Base-by-base conservation (phyloP, 2,797 vertebrate genomes). In the Centroberyx gerrardi region DNA sequence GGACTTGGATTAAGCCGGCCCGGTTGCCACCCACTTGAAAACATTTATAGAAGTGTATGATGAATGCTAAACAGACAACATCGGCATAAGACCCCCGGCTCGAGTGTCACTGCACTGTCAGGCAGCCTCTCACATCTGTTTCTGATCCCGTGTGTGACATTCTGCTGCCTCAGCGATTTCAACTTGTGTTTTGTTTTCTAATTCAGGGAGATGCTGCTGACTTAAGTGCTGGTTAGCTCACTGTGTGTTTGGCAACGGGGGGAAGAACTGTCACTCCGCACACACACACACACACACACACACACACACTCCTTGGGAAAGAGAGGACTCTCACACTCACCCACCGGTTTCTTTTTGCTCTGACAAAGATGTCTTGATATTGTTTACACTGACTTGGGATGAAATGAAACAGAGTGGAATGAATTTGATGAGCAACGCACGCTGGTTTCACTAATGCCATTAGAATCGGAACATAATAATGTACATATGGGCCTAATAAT, bases 101-200 rank as follows among this genome's bases (percentile, higher is more conserved):
- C 51, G 46, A 40, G 77, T 76, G 85, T 83, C 84, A 29, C 74
- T 8, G 40, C 0, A 31, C 76, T 72, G 83, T 83, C 73, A 59
- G 68, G 64, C 72, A 74, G 80, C 66, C 61, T 58, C 54, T 76
- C 73, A 64, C 86, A 92, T 90, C 87, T 93, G 92, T 28, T 89
- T 85, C 77, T 80, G 60, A 87, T 92, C 62, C 66, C 62, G 17
- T 1, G 70, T 74, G 78, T 65, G 83, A 90, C 84, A 80, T 88
- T 90, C 80, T 87, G 92, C 91, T 85, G 81, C 64, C 48, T 94
- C 90, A 93, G 92, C 88, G 12, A 67, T 86, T 88, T 86, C 27
- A 4, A 33, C 27, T 77, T 69, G 71, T 87, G 80, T 90, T 90
- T 90, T 86, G 89, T 85, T 90, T 93, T 87, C 75, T 89, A 84